A percentile compares a stretch with the other conserved stretches of the same genome.
These are phyloP conservation scores for Campopleginae sp. DNA, from an alignment of 2,888 invertebrate species.

Conservation along the genomic window DNA sequence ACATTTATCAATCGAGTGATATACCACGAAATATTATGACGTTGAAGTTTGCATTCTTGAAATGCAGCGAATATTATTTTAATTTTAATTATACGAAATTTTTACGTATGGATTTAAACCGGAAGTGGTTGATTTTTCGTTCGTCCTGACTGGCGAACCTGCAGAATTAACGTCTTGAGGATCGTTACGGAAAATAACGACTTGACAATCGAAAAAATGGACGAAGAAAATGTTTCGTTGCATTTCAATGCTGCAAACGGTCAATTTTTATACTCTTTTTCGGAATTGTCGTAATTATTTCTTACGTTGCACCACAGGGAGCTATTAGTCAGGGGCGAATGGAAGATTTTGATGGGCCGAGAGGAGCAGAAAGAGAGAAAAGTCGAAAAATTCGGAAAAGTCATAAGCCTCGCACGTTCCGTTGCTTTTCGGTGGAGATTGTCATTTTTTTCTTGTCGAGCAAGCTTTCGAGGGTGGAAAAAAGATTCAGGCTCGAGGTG, in stretches of 20 bases:
- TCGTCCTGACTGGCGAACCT: neutral
- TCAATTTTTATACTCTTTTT: neutral
- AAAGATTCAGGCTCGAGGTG: constrained; percentile 10
- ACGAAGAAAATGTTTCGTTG: constrained; percentile 6
- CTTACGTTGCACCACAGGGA: constrained; percentile 6
- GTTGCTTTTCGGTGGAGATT: constrained; percentile 33
- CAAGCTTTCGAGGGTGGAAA: constrained; percentile 31
- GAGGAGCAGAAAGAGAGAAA: constrained; percentile 20
- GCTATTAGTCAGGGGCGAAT: neutral
- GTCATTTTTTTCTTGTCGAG: constrained; percentile 14
- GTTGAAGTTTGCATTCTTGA: neutral
- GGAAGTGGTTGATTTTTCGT: neutral
- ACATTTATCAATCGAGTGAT: neutral
- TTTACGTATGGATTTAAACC: neutral
- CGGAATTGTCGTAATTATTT: neutral
- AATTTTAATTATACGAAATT: neutral
- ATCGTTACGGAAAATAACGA: neutral
- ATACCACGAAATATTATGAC: neutral
- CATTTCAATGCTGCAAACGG: neutral
- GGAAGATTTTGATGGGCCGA: neutral
- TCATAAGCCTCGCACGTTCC: constrained; percentile 22
- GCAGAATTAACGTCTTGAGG: neutral
- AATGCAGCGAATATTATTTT: neutral
- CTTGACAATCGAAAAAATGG: neutral
- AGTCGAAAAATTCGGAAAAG: constrained; percentile 10